Base-by-base conservation (phyloP, 2,888 invertebrate species). In the Drepana falcataria region DNA sequence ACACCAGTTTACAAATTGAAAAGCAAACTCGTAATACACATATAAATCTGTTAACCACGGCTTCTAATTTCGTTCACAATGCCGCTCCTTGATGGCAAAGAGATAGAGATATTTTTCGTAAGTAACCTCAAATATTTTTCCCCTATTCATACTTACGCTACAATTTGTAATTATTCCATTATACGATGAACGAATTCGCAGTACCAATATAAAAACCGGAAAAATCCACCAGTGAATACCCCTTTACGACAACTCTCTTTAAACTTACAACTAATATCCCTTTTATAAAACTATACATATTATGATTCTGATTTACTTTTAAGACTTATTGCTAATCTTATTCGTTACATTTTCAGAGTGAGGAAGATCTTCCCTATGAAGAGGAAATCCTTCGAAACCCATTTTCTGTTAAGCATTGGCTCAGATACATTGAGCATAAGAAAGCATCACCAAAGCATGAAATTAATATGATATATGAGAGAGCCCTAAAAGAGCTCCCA, bases 301-400 rank as follows among this genome's bases (percentile, higher is more conserved):
- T 21, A 37, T 49, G 4, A 37, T 53, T 21, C 21, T 49, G 4
- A 37, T 40, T 40, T 21, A 37, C n/a, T n/a, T 21, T n/a, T 4
- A n/a, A 9, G 21, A 21, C 21, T 21, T 21, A 21, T 21, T 21
- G 21, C 21, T 21, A 21, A 21, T 21, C 21, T 21, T 21, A 21
- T 21, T 21, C 21, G 35, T 55, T 58, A 49, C 64, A 48, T 40
- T 87, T 92, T 53, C 79, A 96, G 95, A 95, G 94, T 61, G 98
- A 98, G 81, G 98, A 98, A 77, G 99, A 99, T 87, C 91, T 99
- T 48, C 97, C 99, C 0, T 99, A 98, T 81, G 99, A 99, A 85
- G 99, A 99, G 85, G 99, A 99, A 88, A 98, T 99, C 69, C 91
- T 99, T 47, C 92, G 99, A 61, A 99, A 99, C 89, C 98, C 99